Evolutionary conservation across 2,113 vertebrate genomes (phyloP).

Genomic region (Aythya baeri): DNA sequence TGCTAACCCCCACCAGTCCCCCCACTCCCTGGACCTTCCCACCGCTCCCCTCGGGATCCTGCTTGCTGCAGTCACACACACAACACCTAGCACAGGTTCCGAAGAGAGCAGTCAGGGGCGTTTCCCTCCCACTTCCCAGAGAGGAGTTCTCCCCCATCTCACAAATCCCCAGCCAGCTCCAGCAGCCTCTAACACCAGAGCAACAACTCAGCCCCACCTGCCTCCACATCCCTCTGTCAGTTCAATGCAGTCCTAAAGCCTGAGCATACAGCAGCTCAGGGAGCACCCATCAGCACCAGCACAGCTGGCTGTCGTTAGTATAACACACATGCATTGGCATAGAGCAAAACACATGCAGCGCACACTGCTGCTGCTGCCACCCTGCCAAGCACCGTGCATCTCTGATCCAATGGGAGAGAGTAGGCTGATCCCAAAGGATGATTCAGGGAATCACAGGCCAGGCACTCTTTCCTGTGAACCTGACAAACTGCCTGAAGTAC

Average conservation of each 20-base stretch:
- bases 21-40: not conserved
- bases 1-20: not conserved
- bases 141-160: not conserved
- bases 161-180: not conserved
- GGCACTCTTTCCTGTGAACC: not conserved
- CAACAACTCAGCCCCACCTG: not conserved
- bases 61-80: not conserved
- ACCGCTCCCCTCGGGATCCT: not conserved
- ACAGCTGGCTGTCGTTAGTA: not conserved
- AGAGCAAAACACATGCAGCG: not conserved
- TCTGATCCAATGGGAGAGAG: not conserved
- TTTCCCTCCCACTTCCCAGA: not conserved
- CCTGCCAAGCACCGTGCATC: fast-evolving
- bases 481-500: not conserved
- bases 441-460: not conserved
- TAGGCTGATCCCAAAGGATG: not conserved
- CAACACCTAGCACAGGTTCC: not conserved
- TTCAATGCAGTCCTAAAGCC: not conserved
- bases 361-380: not conserved
- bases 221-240: not conserved
- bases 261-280: not conserved
- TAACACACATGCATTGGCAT: not conserved
- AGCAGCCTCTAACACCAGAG: not conserved
- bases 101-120: not conserved
- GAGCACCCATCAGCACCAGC: not conserved